Evolutionary conservation across 2,888 invertebrate genomes (phyloP), one percentile per base, ranked within the genome.

Genomic region (Alentia gelatinosa): DNA sequence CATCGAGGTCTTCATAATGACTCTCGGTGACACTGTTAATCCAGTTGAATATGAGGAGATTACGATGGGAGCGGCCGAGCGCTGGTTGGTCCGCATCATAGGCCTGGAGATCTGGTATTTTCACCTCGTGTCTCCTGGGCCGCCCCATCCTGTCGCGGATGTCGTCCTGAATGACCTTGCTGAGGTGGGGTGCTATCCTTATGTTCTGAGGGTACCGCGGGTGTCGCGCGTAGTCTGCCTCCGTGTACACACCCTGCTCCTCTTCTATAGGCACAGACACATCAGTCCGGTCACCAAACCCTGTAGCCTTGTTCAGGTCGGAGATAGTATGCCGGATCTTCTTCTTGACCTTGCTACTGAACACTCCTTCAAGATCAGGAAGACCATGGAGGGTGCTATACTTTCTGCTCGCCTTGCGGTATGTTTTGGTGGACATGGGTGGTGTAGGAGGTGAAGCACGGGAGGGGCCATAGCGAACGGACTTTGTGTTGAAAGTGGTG

Each of bases 11-110:
- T 15, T 86, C 86, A 33, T 47, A 86, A 5, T 15, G 42, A 4
- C 1, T 84, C 30, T 98, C 98, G 95, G 98, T 98, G 33, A 98
- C 97, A 0, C 98, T 98, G 95, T 98, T 98, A 0, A 98, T 97
- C 98, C 98, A 98, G 96, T 98, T 98, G 96, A 98, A 98, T 91
- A 98, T 98, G 98, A 98, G 98, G 97, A 98, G 98, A 96, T 98
- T 98, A n/a, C 98, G 96, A 88, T 95, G 94, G 23, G 94, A 91
- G 33, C 94, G 91, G 89, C 94, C 93, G n/a, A 95, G 91, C 15
- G 68, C 26, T n/a, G 92, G 91, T 15, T 94, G 93, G 15, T 94
- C 94, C 37, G 92, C 91, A 91, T 94, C 93, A 94, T 94, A 94
- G 42, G 93, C 91, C n/a, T 92, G 92, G 42, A 95, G 63, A 90